Conservation (phyloP, 1,140 invertebrate species). For the Pseudomyrmex pallidus region DNA sequence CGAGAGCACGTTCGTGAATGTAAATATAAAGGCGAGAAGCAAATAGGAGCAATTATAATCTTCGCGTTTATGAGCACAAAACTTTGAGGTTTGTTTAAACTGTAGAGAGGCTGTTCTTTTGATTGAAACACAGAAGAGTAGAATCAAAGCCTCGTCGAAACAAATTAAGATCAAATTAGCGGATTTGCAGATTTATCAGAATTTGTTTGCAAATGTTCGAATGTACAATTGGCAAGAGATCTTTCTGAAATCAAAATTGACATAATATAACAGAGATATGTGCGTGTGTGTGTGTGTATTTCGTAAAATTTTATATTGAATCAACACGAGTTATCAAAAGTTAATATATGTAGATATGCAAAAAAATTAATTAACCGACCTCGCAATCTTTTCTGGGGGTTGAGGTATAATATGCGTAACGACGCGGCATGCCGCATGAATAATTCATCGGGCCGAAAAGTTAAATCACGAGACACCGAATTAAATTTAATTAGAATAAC, state of each 20-base stretch:
- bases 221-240: not conserved
- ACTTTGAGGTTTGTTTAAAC: slow-evolving; percentile 29
- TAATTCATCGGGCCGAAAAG: slow-evolving; percentile 8
- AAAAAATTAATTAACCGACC: slow-evolving; percentile 22
- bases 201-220: not conserved
- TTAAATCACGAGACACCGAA: slow-evolving; percentile 25
- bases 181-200: not conserved
- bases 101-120: too few relatives aligned
- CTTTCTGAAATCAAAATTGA: not conserved
- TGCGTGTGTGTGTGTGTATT: not conserved
- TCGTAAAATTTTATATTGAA: not conserved
- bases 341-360: not conserved
- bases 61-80: not conserved
- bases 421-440: not conserved
- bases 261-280: too few relatives aligned
- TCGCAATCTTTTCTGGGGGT: not conserved
- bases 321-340: not conserved
- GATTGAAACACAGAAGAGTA: too few relatives aligned
- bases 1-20: slow-evolving; percentile 13
- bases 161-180: not conserved
- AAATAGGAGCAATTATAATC: slow-evolving; percentile 52
- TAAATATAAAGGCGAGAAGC: slow-evolving; percentile 25
- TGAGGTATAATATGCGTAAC: not conserved
- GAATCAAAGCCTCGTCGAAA: too few relatives aligned
- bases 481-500: slow-evolving; percentile 45